These are phyloP conservation scores for Drosophila prolongata DNA, from an alignment of 2,888 invertebrate genomes.

Conservation along the genomic window DNA sequence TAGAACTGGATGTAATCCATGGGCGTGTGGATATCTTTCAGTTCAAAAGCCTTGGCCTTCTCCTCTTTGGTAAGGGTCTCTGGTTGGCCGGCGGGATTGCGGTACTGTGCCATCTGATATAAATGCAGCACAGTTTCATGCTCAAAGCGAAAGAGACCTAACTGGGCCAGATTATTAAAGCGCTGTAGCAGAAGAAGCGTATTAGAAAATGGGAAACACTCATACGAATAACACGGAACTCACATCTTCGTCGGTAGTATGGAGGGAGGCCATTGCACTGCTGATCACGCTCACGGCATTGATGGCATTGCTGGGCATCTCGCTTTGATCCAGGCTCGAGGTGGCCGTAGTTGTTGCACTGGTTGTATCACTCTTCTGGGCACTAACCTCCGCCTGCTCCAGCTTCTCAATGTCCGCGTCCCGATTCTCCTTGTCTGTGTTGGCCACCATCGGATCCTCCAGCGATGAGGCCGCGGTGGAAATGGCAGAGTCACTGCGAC, in stretches of 20 bases:
- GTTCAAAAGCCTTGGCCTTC: slow-evolving; percentile 80
- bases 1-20: slow-evolving; percentile 83
- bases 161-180: slow-evolving; percentile 79
- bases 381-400: slow-evolving; percentile 46
- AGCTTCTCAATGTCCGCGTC: slow-evolving; percentile 72
- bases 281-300: slow-evolving; percentile 84
- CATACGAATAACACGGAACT: slow-evolving; percentile 9
- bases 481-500: slow-evolving; percentile 45
- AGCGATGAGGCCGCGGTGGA: slow-evolving; percentile 48
- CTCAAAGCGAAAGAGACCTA: slow-evolving; percentile 83
- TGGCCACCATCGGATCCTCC: slow-evolving; percentile 59
- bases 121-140: slow-evolving; percentile 83
- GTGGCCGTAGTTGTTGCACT: slow-evolving; percentile 63
- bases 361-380: slow-evolving; percentile 55
- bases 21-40: slow-evolving; percentile 81
- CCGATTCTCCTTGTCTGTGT: slow-evolving; percentile 71
- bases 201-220: too few relatives aligned
- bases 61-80: slow-evolving; percentile 79
- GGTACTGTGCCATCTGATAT: slow-evolving; percentile 83
- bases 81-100: slow-evolving; percentile 46
- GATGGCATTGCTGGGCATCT: slow-evolving; percentile 73
- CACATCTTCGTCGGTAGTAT: slow-evolving; percentile 83
- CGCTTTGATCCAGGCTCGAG: slow-evolving; percentile 64
- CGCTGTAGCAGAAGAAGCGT: slow-evolving; percentile 56
- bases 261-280: slow-evolving; percentile 83